Conservation (phyloP, 2,113 vertebrate genomes). For the Pygoscelis adeliae region DNA sequence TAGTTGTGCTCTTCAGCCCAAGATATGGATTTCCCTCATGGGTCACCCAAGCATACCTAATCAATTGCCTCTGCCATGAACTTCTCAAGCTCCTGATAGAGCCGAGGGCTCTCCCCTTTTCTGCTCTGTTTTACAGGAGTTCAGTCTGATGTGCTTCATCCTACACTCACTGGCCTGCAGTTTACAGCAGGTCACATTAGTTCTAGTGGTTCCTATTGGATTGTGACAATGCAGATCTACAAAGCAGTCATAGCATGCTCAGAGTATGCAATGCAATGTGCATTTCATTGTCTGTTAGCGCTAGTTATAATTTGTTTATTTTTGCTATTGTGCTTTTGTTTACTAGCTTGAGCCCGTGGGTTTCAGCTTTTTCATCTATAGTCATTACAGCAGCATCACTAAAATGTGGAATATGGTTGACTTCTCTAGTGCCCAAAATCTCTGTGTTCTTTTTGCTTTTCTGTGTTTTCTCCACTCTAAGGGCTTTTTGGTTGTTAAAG, state of each 20-base stretch:
- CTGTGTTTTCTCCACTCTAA: not conserved
- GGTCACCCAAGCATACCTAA: not conserved
- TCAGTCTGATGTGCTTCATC: not conserved
- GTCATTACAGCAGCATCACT: not conserved
- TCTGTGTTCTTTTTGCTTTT: not conserved
- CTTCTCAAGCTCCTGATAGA: not conserved
- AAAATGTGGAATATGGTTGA: not conserved
- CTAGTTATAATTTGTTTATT: not conserved
- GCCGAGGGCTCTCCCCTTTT: not conserved
- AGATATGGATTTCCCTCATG: not conserved
- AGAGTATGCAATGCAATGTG: not conserved
- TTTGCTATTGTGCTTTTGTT: not conserved
- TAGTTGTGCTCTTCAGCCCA: not conserved
- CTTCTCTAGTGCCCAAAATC: not conserved
- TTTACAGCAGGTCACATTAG: not conserved
- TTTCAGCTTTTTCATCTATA: not conserved
- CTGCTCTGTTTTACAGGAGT: not conserved
- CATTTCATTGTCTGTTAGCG: not conserved
- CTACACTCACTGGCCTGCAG: not conserved
- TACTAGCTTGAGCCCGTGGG: not conserved
- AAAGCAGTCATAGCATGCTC: not conserved
- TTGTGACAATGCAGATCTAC: not conserved
- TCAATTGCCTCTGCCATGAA: not conserved
- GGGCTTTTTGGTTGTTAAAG: not conserved
- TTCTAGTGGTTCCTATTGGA: not conserved